Evolutionary conservation across 2,797 vertebrate genomes (phyloP).

Genomic region (Melanotaenia maccullochi): DNA sequence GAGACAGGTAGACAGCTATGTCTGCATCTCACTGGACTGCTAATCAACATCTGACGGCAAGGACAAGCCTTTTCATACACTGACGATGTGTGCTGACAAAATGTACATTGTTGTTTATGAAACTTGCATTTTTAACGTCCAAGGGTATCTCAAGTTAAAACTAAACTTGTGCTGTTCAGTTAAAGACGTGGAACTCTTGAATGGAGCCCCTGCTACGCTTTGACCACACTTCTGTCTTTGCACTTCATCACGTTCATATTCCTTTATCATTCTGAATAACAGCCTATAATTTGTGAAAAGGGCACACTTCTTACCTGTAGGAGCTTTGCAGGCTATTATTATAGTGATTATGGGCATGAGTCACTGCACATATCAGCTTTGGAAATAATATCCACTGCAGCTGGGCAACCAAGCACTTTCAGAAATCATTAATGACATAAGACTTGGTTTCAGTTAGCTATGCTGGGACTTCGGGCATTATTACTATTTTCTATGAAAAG

Average conservation of each 20-base stretch:
- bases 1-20: conserved; percentile 61
- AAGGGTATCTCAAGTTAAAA: conserved; percentile 58
- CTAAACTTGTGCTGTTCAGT: conserved; percentile 27
- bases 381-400: conserved; percentile 48
- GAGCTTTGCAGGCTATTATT: conserved; percentile 61
- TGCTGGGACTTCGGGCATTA: conserved; percentile 33
- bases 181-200: conserved; percentile 39
- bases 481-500: conserved; percentile 41
- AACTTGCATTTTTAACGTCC: conserved; percentile 52
- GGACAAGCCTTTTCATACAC: conserved; percentile 57
- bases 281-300: conserved; percentile 67
- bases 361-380: conserved; percentile 61
- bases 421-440: conserved; percentile 57
- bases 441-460: conserved; percentile 41
- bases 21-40: conserved; percentile 61
- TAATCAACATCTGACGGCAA: conserved; percentile 69
- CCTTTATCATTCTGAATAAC: conserved; percentile 58
- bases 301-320: conserved; percentile 56
- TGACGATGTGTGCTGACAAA: conserved; percentile 29
- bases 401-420: conserved; percentile 50
- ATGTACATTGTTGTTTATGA: conserved; percentile 37
- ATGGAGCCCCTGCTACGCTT: conserved; percentile 10
- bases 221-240: conserved; percentile 32
- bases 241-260: conserved; percentile 60
- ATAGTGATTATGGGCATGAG: conserved; percentile 67